Conservation (phyloP, 1,140 invertebrate species). For the Andricus grossulariae region DNA sequence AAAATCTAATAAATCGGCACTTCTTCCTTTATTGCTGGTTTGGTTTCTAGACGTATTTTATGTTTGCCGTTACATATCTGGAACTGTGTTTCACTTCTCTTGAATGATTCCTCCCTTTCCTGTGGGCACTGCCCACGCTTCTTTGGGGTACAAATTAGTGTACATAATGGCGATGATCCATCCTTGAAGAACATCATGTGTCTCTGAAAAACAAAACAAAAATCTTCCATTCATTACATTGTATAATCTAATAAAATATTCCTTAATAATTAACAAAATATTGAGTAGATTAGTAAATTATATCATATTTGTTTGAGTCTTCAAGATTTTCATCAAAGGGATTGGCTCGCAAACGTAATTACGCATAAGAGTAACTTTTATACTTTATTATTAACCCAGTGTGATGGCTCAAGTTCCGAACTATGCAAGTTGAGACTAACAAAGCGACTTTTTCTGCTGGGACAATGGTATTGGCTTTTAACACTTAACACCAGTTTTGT, state of each 20-base stretch:
- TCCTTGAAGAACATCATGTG: neutral
- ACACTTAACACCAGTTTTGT: conserved; percentile 32
- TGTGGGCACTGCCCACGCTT: conserved; percentile 18
- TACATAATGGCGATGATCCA: neutral
- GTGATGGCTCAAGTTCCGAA: neutral
- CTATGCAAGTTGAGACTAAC: conserved; percentile 22
- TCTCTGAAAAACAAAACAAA: neutral
- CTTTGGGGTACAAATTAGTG: neutral
- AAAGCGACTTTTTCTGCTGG: conserved; percentile 51
- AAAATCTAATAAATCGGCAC: neutral
- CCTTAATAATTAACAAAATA: too few relatives aligned
- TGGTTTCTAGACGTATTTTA: neutral
- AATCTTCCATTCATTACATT: too few relatives aligned
- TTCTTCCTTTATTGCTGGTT: conserved; percentile 1
- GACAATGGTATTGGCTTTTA: conserved; percentile 63
- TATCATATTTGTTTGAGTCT: too few relatives aligned
- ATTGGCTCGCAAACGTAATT: neutral
- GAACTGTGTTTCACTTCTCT: conserved; percentile 4
- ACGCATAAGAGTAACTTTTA: neutral
- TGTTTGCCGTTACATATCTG: conserved; percentile 11
- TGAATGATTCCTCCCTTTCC: conserved; percentile 13
- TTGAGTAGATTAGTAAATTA: too few relatives aligned
- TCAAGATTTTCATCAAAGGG: neutral
- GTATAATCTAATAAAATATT: too few relatives aligned
- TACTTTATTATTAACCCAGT: neutral